A percentile compares a stretch with the other conserved stretches of the same genome.
These are phyloP conservation scores for Ceratina australensis DNA, from an alignment of 1,140 invertebrate species.

Conservation along the genomic window DNA sequence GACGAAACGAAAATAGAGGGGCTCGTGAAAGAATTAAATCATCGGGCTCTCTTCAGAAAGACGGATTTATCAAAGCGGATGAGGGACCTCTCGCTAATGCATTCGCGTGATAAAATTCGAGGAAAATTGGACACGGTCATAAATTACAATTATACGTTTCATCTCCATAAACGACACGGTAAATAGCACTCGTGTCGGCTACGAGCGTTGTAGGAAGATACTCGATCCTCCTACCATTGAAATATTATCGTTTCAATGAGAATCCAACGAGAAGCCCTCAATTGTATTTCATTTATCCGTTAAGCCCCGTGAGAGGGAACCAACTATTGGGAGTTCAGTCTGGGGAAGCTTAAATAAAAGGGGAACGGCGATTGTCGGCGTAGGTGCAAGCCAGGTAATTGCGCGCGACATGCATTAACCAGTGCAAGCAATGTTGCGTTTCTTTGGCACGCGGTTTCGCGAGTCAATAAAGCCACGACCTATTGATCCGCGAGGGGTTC, in stretches of 20 bases:
- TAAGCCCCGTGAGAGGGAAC: too few species aligned
- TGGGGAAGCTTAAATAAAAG: neutral
- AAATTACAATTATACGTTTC: too few species aligned
- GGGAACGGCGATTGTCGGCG: too few species aligned
- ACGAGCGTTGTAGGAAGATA: too few species aligned
- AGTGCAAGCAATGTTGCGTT: slow-evolving; percentile 22
- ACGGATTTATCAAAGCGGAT: neutral
- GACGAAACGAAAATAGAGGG: neutral
- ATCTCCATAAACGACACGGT: neutral
- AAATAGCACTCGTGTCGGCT: neutral
- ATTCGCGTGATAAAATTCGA: neutral
- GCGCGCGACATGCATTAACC: slow-evolving; percentile 22
- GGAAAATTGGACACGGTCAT: neutral
- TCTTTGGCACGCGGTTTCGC: slow-evolving; percentile 48
- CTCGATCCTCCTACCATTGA: too few species aligned
- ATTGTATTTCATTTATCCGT: too few species aligned
- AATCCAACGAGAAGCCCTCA: too few species aligned
- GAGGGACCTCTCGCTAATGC: neutral
- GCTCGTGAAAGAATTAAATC: slow-evolving; percentile 11
- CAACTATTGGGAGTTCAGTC: neutral
- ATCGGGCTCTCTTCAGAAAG: neutral
- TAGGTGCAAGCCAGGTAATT: slow-evolving; percentile 29
- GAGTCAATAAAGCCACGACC: slow-evolving; percentile 58
- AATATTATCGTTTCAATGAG: too few species aligned
- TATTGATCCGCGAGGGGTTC: slow-evolving; percentile 50